Evolutionary conservation across 1,140 invertebrate genomes (phyloP).

Genomic region (Lethocerus indicus): DNA sequence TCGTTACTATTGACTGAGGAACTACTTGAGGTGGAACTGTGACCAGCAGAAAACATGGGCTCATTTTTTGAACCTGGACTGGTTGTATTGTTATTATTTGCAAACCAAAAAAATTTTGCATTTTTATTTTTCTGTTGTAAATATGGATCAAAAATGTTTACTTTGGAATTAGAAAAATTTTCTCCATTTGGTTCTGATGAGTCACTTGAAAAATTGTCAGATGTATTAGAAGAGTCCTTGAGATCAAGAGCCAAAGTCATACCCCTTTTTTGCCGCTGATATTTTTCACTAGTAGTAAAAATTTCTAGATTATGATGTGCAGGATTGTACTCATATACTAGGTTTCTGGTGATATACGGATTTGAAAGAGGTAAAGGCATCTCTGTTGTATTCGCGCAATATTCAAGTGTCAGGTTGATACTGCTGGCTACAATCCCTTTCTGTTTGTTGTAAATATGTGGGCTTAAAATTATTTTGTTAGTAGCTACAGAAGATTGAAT

Average conservation of each 20-base stretch:
- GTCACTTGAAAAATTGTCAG: background rate
- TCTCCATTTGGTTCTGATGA: background rate
- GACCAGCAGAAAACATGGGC: slow-evolving; percentile 10
- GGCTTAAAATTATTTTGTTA: slow-evolving; percentile 16
- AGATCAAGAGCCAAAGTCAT: too few species aligned
- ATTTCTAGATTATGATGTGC: slow-evolving; percentile 7
- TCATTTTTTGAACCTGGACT: slow-evolving; percentile 2
- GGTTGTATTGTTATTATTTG: background rate
- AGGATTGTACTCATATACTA: slow-evolving; percentile 19
- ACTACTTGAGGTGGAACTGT: slow-evolving; percentile 6
- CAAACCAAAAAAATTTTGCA: background rate
- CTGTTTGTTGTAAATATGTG: slow-evolving; percentile 14
- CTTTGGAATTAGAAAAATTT: background rate
- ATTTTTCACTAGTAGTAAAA: background rate
- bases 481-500: slow-evolving; percentile 20
- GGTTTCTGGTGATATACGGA: slow-evolving; percentile 10
- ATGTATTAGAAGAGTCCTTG: background rate
- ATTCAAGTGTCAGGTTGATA: slow-evolving; percentile 17
- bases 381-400: slow-evolving; percentile 12
- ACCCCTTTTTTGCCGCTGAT: background rate
- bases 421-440: slow-evolving; percentile 16
- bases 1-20: slow-evolving; percentile 20
- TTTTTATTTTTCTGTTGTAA: too few species aligned
- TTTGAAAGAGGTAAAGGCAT: slow-evolving; percentile 6
- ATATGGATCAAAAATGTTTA: too few species aligned